Evolutionary conservation across 1,140 invertebrate species (phyloP), one percentile per base, ranked within the genome.

Genomic region (Cataglyphis hispanica): DNA sequence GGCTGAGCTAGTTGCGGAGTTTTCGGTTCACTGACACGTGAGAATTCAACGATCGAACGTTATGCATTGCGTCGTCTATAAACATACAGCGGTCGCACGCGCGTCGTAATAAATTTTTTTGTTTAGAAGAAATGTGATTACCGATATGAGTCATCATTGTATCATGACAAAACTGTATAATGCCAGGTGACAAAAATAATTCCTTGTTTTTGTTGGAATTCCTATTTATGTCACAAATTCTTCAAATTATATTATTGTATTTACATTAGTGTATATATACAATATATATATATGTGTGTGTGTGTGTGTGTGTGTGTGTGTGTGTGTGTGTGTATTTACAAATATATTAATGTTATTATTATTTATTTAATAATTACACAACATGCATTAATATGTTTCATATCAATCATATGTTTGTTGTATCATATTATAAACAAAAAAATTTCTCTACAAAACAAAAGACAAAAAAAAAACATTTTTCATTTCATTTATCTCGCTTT

Each of bases 11-110:
- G 67, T 76, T 70, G 61, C 69, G 13, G 50, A 50, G 76, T 76
- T 67, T 53, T 70, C 61, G 72, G 74, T 76, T 75, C 69, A 69
- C 61, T 85, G 63, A 83, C 83, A 89, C 87, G 76, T 66, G 77
- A 72, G 85, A 88, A 78, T 61, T 56, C 63, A 64, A 81, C 66
- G 80, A 69, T 78, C 43, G 22, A 43, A 43, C n/a, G 53, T 61
- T 81, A 77, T 61, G 31, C 37, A 66, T 72, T 61, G 43, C 60
- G 77, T 66, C 72, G 72, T 74, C 72, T 70, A 83, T 56, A 67
- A 86, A 80, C 69, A 22, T 34, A n/a, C 31, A 40, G 37, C 40
- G 60, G 40, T 50, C 27, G 74, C 34, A 37, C 60, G 60, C 70
- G 53, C 22, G 46, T 25, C 58, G 27, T 72, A 74, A 83, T 53